These are phyloP conservation scores for Archaeoteleia sp. DNA, from an alignment of 2,888 invertebrate species.

Conservation along the genomic window DNA sequence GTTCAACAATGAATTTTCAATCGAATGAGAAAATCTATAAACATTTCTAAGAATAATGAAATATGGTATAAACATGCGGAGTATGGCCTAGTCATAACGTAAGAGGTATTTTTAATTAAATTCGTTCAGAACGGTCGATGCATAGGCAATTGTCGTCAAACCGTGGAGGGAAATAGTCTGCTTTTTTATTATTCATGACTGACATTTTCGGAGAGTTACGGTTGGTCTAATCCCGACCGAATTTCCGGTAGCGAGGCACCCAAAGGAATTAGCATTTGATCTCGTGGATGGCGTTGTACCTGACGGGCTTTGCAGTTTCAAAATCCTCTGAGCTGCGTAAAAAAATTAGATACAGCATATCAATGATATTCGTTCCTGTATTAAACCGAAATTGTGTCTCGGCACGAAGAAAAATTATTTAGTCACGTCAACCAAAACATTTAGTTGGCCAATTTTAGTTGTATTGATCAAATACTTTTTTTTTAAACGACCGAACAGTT, in stretches of 20 bases:
- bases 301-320: slow-evolving; percentile 50
- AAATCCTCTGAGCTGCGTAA: slow-evolving; percentile 24
- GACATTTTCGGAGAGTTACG: slow-evolving; percentile 59
- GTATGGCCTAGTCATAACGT: no score
- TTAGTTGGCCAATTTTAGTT: no score
- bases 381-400: neutral
- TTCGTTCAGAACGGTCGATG: slow-evolving; percentile 40
- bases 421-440: no score
- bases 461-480: slow-evolving; percentile 2
- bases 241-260: slow-evolving; percentile 65
- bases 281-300: slow-evolving; percentile 55
- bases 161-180: slow-evolving; percentile 45
- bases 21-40: no score
- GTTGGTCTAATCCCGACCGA: slow-evolving; percentile 64
- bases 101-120: slow-evolving; percentile 43
- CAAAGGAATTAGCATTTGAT: slow-evolving; percentile 70
- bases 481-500: neutral
- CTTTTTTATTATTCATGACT: slow-evolving; percentile 63
- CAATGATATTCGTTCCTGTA: slow-evolving; percentile 28
- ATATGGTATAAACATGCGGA: no score
- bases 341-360: slow-evolving; percentile 22
- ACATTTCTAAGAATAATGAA: no score
- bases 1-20: no score
- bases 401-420: no score
- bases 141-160: slow-evolving; percentile 45